Evolutionary conservation across 2,113 vertebrate species (phyloP).

Genomic region (Catharus fuscescens): DNA sequence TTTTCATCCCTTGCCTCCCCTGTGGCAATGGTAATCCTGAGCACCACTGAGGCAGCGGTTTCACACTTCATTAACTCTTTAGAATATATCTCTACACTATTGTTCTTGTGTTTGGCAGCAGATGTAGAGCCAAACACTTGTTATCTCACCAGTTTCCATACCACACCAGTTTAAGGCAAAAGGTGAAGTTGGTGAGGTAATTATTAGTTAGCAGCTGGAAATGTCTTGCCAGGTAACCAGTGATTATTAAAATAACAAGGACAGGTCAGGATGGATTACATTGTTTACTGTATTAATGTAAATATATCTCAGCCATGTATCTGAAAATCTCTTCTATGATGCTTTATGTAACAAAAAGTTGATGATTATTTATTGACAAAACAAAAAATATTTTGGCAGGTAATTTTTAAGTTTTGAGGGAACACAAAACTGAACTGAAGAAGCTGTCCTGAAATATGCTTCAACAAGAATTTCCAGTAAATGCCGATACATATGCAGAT

Average conservation of each 20-base stretch:
- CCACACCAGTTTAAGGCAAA: not conserved
- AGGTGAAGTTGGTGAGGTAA: not conserved
- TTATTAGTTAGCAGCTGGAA: not conserved
- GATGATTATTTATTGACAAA: not conserved
- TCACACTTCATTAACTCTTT: not conserved
- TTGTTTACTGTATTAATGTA: not conserved
- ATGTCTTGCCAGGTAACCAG: not conserved
- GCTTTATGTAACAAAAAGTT: not conserved
- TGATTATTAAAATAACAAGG: not conserved
- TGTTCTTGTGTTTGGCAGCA: not conserved
- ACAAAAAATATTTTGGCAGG: not conserved
- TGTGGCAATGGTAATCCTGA: not conserved
- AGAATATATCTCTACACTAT: not conserved
- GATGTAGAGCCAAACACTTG: not conserved
- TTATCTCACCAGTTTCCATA: not conserved
- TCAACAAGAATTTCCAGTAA: not conserved
- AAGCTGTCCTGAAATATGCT: not conserved
- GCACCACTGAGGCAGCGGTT: not conserved
- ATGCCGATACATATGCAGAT: not conserved
- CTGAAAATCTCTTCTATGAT: not conserved
- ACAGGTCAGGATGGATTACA: not conserved
- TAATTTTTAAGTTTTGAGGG: not conserved
- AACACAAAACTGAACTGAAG: not conserved
- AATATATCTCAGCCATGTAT: not conserved
- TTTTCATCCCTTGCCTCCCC: not conserved